phyloP scores from a whole-genome alignment of 2,888 invertebrate species.

The Nineta flava region DNA sequence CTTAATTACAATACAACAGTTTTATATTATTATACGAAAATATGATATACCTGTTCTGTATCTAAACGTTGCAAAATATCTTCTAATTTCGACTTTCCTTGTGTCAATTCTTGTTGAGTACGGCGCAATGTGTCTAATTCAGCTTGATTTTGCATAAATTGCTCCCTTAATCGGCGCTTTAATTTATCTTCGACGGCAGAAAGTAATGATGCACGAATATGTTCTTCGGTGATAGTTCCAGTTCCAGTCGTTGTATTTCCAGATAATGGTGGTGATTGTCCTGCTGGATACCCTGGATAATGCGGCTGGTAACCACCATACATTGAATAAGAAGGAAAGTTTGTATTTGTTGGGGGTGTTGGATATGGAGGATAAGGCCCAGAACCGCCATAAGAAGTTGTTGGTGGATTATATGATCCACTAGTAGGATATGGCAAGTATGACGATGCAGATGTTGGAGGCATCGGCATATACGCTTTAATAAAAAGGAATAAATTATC shows the following conservation, averaged over 20 bases:
- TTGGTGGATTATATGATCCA: constrained; percentile 12
- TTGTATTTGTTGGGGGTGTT: constrained; percentile 14
- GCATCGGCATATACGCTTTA: constrained; percentile 29
- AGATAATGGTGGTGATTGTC: constrained; percentile 20
- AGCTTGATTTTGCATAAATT: constrained; percentile 79
- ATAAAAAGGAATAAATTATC: background rate
- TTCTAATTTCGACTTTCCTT: constrained; percentile 70
- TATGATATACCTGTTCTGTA: constrained; percentile 41
- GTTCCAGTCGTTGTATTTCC: constrained; percentile 29
- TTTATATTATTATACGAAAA: background rate
- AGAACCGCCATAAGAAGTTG: background rate
- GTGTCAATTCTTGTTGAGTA: constrained; percentile 72
- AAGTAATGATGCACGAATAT: constrained; percentile 81
- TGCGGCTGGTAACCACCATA: background rate
- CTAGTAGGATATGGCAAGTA: constrained; percentile 34
- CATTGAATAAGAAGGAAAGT: constrained; percentile 17
- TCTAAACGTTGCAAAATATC: constrained; percentile 60
- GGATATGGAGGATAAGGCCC: constrained; percentile 22
- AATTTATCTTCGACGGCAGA: constrained; percentile 94
- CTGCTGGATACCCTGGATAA: constrained; percentile 19
- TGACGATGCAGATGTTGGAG: constrained; percentile 20
- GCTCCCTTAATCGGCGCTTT: constrained; percentile 70
- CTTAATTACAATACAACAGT: background rate
- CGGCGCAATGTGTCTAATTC: constrained; percentile 78
- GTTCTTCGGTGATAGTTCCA: constrained; percentile 88